phyloP scores from a whole-genome alignment of 2,888 invertebrate genomes.

The Strigamia transsilvanica region DNA sequence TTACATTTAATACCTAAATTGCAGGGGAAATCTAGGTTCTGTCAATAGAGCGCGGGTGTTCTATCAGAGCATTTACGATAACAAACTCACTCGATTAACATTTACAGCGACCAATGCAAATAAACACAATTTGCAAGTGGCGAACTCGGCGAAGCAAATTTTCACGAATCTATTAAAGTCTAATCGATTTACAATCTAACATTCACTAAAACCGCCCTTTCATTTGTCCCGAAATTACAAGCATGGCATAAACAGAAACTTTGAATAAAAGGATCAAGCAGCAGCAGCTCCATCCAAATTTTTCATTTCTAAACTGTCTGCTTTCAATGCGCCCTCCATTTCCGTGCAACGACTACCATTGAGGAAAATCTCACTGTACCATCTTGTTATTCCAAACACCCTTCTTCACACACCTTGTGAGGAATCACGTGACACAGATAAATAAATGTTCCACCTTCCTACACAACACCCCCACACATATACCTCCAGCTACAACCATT shows the following conservation, averaged over 20 bases:
- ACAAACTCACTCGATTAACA: too few species aligned
- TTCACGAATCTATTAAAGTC: background rate
- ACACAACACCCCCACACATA: conserved; percentile 3
- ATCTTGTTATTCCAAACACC: conserved; percentile 28
- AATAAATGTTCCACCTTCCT: background rate
- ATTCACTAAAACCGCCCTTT: background rate
- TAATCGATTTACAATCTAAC: background rate
- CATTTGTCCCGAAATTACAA: background rate
- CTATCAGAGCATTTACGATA: too few species aligned
- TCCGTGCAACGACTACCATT: conserved; percentile 7
- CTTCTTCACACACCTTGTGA: background rate
- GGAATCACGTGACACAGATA: conserved; percentile 8
- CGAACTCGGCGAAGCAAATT: background rate
- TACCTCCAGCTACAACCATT: conserved; percentile 6
- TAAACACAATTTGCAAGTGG: background rate
- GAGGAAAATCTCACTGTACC: background rate
- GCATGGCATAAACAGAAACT: background rate
- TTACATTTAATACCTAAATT: too few species aligned
- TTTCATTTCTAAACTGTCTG: conserved; percentile 1
- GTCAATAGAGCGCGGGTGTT: too few species aligned
- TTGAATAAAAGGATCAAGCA: background rate
- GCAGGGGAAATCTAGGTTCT: too few species aligned
- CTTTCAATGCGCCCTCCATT: background rate
- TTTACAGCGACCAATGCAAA: too few species aligned
- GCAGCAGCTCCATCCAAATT: background rate